Evolutionary conservation across 2,797 vertebrate species (phyloP).

Genomic region (Carcharodon carcharias): DNA sequence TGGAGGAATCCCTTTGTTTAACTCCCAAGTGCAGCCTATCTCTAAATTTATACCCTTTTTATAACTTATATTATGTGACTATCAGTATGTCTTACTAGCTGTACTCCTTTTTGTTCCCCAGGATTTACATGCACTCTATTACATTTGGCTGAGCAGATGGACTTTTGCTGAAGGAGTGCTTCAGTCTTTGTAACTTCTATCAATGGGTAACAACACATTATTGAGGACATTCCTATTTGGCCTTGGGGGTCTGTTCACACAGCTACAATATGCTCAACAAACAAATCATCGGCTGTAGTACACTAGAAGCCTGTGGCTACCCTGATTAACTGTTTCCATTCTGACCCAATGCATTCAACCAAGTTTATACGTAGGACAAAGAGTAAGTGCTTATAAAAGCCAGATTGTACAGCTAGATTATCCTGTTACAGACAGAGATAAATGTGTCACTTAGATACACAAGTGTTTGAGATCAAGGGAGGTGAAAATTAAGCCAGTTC

Average conservation of each 20-base stretch:
- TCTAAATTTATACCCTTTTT: background rate
- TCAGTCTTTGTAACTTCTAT: background rate
- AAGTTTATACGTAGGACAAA: background rate
- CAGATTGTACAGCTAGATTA: background rate
- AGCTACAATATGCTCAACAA: background rate
- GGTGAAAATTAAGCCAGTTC: background rate
- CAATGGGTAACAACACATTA: background rate
- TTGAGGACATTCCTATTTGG: background rate
- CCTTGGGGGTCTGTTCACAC: background rate
- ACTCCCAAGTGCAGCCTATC: background rate
- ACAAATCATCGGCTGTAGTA: background rate
- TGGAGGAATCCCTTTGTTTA: background rate
- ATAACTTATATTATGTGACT: background rate
- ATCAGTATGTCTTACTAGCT: background rate
- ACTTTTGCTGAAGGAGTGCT: background rate
- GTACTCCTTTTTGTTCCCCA: background rate
- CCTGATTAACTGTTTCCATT: background rate
- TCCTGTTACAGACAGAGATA: background rate
- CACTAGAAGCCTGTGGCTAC: background rate
- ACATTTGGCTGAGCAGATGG: background rate
- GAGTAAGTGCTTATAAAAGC: background rate
- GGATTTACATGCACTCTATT: background rate
- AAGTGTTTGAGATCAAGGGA: background rate
- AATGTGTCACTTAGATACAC: background rate
- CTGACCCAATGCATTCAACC: background rate